Evolutionary conservation across 2,888 invertebrate species (phyloP).

Genomic region (Zaprionus lineosus): DNA sequence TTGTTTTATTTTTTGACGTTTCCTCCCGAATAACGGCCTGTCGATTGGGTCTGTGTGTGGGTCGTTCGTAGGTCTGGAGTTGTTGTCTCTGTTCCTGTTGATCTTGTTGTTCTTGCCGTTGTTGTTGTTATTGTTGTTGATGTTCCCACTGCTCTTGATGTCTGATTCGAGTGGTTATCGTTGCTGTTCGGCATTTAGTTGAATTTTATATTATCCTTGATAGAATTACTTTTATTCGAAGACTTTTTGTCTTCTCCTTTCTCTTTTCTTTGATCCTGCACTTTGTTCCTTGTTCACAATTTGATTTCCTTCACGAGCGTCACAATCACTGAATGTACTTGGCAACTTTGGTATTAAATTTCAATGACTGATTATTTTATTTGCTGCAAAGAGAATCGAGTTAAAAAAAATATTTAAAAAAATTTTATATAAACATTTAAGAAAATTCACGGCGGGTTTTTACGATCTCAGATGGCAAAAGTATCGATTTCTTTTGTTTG

Average conservation of each 20-base stretch:
- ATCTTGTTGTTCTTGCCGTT: conserved; percentile 17
- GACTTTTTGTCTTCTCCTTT: conserved; percentile 12
- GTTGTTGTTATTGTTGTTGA: conserved; percentile 35
- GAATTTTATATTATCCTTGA: conserved; percentile 39
- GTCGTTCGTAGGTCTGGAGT: conserved; percentile 12
- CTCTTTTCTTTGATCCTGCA: conserved; percentile 4
- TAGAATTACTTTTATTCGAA: no score
- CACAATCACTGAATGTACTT: conserved; percentile 29
- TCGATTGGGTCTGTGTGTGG: conserved; percentile 7
- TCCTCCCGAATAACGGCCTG: no score
- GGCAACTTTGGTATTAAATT: conserved; percentile 52
- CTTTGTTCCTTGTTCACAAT: conserved; percentile 43
- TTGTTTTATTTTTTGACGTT: no score
- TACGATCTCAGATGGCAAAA: no score
- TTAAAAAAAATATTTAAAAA: neutral
- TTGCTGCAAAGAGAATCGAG: conserved; percentile 44
- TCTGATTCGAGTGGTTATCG: no score
- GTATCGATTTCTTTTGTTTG: conserved; percentile 1
- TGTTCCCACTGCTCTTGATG: no score
- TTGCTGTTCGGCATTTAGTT: conserved; percentile 64
- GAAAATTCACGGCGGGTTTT: neutral
- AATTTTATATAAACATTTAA: conserved; percentile 4
- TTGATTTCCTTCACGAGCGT: conserved; percentile 56
- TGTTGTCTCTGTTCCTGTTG: conserved; percentile 32
- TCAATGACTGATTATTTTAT: conserved; percentile 56